Base-by-base conservation (phyloP, 1,140 invertebrate genomes). In the Tetranychus cinnabarinus region DNA sequence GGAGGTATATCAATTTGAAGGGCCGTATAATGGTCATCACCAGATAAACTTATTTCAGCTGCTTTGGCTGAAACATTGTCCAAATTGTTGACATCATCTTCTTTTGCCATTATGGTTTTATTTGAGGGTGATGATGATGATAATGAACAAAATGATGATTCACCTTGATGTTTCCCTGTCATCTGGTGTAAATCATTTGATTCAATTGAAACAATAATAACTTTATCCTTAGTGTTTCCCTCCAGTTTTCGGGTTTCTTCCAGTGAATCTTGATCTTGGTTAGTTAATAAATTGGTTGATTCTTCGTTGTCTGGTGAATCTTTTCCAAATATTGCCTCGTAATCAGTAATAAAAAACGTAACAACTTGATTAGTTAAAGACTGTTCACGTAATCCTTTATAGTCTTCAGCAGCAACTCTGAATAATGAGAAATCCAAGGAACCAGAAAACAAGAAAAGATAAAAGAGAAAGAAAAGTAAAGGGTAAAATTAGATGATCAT, bases 341-440 rank as follows among this genome's bases (percentile, higher is more conserved):
- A 75, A 35, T 75, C 64, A 1, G 61, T 64, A 36, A 76, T 72
- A 63, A 76, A 74, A 50, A 69, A 66, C 31, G 69, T 69, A 37
- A 74, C 69, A 60, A 75, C 70, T 62, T 74, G 66, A 63, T 74
- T 74, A 36, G 71, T 73, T 7, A 72, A 65, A 36, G 72, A 71
- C 61, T 75, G 73, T 62, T 75, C 71, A 64, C 68, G 71, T 35
- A 76, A 62, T 5, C 73, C 74, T 37, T 67, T 60, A 59, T 66
- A 64, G 57, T 36, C 59, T 58, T 67, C 66, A 4, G 65, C 60
- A 60, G 34, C 56, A 23, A 68, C 66, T 54, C 66, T 66, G 45
- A 13, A 63, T 34, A 35, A 48, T 36, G 3, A 61, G 48, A 39
- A 42, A 46, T 45, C 47, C 37, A 34, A 33, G 8, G 5, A 33